Percentiles rank a stretch among this genome's conserved stretches.
These are phyloP conservation scores for Rhadina sibilatrix DNA, from an alignment of 2,113 vertebrate species.

Conservation along the genomic window DNA sequence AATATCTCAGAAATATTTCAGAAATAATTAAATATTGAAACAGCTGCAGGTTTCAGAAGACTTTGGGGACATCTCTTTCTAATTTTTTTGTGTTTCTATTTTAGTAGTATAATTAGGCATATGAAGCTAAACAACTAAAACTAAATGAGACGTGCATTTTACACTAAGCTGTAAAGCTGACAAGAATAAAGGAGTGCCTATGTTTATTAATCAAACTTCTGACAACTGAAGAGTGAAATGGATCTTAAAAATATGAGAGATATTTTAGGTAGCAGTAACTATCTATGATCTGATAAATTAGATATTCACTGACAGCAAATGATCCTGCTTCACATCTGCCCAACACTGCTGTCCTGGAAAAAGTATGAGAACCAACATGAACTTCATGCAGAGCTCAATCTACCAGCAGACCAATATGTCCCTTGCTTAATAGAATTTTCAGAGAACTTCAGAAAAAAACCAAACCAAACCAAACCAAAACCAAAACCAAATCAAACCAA, in stretches of 20 bases:
- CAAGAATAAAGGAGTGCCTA: not conserved
- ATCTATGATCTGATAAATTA: not conserved
- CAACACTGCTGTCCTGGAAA: not conserved
- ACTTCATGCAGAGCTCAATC: not conserved
- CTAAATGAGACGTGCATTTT: not conserved
- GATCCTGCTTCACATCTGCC: not conserved
- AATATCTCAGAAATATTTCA: not conserved
- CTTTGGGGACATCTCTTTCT: not conserved
- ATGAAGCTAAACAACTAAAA: not conserved
- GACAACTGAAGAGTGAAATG: not conserved
- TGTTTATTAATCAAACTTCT: not conserved
- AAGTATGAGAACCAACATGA: not conserved
- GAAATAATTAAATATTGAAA: not conserved
- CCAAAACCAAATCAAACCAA: no score
- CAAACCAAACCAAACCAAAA: no score
- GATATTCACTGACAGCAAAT: not conserved
- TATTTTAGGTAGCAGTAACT: not conserved
- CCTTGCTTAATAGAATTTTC: not conserved
- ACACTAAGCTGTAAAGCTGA: not conserved
- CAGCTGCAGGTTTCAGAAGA: not conserved
- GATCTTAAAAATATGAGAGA: not conserved
- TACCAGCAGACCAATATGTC: not conserved
- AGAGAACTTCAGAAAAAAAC: not conserved
- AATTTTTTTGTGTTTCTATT: not conserved
- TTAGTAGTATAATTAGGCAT: not conserved